Percentiles rank a stretch among this genome's conserved stretches.
Evolutionary conservation across 2,797 vertebrate genomes (phyloP).

Genomic region (Borostomias antarcticus): DNA sequence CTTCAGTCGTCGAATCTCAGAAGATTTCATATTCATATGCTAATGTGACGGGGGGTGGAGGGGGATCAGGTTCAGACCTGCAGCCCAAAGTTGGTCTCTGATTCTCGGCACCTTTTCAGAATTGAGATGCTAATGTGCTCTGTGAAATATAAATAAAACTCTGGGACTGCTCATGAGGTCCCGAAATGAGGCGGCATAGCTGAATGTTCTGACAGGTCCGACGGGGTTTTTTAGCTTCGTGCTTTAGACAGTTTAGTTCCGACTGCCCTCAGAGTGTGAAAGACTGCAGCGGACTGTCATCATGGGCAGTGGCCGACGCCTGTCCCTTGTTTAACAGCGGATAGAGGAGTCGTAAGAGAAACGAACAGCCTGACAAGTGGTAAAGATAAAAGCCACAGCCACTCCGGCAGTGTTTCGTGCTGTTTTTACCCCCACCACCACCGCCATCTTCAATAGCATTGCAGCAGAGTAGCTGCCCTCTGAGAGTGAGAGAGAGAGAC

Average conservation of each 20-base stretch:
- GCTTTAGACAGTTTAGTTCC: neutral
- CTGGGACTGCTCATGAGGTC: conserved; percentile 47
- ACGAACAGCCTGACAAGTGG: neutral
- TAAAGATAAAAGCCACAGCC: neutral
- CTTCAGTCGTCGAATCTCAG: conserved; percentile 38
- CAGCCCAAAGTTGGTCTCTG: conserved; percentile 36
- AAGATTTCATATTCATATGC: conserved; percentile 64
- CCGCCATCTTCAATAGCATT: neutral
- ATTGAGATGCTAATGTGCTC: conserved; percentile 47
- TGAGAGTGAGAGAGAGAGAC: conserved; percentile 29
- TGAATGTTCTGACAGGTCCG: neutral
- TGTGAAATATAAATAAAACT: conserved; percentile 69
- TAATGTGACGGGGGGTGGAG: conserved; percentile 34
- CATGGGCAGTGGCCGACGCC: neutral
- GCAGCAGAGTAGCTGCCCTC: conserved; percentile 33
- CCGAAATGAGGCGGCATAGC: conserved; percentile 37
- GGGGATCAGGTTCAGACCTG: conserved; percentile 36
- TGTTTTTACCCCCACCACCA: neutral
- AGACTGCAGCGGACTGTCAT: neutral
- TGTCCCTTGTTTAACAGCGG: neutral
- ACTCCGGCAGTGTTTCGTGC: neutral
- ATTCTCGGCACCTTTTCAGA: conserved; percentile 32
- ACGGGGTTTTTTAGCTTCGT: neutral
- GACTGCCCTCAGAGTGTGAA: neutral
- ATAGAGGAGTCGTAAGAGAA: neutral